Base-by-base conservation (phyloP, 2,797 vertebrate genomes). In the Silurus aristotelis region DNA sequence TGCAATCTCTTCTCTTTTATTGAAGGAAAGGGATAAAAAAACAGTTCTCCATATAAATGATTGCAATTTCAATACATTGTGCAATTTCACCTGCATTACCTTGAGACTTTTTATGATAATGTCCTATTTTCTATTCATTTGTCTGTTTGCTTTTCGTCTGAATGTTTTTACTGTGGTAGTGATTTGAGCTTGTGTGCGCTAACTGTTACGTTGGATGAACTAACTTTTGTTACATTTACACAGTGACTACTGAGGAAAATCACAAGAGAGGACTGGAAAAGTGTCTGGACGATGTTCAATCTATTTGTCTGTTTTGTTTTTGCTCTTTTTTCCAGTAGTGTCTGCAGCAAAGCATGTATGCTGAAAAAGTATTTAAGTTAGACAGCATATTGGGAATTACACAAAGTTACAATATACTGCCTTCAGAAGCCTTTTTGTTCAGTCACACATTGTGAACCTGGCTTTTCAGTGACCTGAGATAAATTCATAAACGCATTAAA, bases 401-500 rank as follows among this genome's bases (percentile, higher is more conserved):
- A 89, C 86, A 85, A 91, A 92, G 89, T 87, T 90, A 90, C 89
- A 91, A 89, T 91, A 91, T 88, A 88, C 82, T 80, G 88, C 91
- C 90, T 90, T 91, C 86, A 91, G 86, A 93, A 91, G 88, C 87
- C 87, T 88, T 90, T 76, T 88, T 20, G 88, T 89, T 91, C 88
- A 82, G 91, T 89, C 90, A 89, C 88, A 90, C 86, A 31, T 83
- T 83, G 89, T 82, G 67, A 88, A 81, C 87, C 48, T 22, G 75
- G 89, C 56, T 88, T 83, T 85, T 84, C 46, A 75, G 75, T 93
- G 91, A 93, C 92, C 92, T 93, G 90, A 90, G 90, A 90, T 85
- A 87, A 89, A 92, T 93, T 76, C 89, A 88, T 92, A 92, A 92
- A 93, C 92, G 90, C 84, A 93, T 93, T 91, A 93, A 91, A 89